These are phyloP conservation scores for Champsocephalus esox DNA, from an alignment of 2,797 vertebrate species.

Conservation along the genomic window DNA sequence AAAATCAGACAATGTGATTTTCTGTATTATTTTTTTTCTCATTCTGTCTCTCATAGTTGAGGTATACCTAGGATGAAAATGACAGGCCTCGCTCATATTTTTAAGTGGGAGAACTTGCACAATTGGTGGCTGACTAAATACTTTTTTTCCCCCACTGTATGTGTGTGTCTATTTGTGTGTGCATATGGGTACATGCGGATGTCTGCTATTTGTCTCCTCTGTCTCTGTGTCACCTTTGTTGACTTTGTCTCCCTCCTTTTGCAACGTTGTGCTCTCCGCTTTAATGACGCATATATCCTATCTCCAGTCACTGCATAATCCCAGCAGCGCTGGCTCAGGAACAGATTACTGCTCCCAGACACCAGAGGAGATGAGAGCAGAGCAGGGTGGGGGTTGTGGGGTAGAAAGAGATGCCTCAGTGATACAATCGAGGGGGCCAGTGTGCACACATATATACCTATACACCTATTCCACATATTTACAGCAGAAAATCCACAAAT, in stretches of 20 bases:
- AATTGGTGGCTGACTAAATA: no score
- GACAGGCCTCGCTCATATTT: no score
- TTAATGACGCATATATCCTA: slow-evolving; percentile 86
- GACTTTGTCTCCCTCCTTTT: slow-evolving; percentile 80
- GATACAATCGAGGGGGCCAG: slow-evolving; percentile 61
- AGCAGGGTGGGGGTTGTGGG: slow-evolving; percentile 61
- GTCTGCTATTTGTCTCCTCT: slow-evolving; percentile 57
- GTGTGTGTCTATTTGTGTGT: not conserved
- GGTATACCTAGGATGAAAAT: no score
- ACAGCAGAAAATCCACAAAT: slow-evolving; percentile 24
- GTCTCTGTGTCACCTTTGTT: slow-evolving; percentile 82
- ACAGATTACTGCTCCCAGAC: slow-evolving; percentile 85
- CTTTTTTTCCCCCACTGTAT: not conserved
- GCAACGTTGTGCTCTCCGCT: slow-evolving; percentile 70
- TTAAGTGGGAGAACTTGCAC: no score
- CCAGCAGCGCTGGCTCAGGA: slow-evolving; percentile 84
- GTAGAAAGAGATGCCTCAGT: slow-evolving; percentile 66
- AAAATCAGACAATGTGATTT: no score
- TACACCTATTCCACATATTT: slow-evolving; percentile 24
- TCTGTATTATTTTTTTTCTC: no score
- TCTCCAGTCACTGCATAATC: slow-evolving; percentile 85
- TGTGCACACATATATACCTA: slow-evolving; percentile 42
- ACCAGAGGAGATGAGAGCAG: slow-evolving; percentile 77
- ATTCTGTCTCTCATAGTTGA: no score
- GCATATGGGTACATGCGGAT: slow-evolving; percentile 37